phyloP scores from a whole-genome alignment of 2,888 invertebrate species.

The Hartigia nigra region DNA sequence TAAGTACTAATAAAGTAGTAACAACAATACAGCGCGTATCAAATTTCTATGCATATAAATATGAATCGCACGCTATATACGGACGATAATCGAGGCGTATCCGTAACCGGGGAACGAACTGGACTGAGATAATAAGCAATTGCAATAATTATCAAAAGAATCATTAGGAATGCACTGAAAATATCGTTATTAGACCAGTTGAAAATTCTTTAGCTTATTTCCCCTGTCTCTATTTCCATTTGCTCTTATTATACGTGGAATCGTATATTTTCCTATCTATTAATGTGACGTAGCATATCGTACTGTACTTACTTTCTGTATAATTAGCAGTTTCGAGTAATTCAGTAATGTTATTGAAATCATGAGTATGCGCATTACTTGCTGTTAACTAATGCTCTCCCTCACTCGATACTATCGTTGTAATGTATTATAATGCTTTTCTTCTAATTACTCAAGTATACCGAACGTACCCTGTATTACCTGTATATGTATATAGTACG shows the following conservation, averaged over 20 bases:
- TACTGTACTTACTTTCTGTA: neutral
- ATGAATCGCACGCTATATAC: constrained; percentile 26
- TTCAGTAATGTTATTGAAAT: neutral
- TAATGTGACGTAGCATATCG: neutral
- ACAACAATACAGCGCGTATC: constrained; percentile 17
- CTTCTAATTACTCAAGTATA: constrained; percentile 44
- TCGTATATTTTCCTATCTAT: neutral
- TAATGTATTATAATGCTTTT: constrained; percentile 44
- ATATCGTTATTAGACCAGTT: neutral
- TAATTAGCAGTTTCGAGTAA: neutral
- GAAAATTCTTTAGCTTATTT: constrained; percentile 14
- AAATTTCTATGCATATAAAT: constrained; percentile 33
- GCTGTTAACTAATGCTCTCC: neutral
- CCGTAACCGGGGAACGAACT: neutral
- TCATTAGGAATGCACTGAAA: neutral
- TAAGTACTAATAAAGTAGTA: constrained; percentile 7
- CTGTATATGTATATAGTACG: constrained; percentile 40
- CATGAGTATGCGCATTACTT: neutral
- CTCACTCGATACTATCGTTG: neutral
- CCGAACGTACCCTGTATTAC: constrained; percentile 12
- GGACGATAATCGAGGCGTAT: constrained; percentile 29
- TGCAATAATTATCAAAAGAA: neutral
- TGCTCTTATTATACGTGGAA: neutral
- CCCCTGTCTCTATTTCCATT: neutral
- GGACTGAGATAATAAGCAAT: constrained; percentile 8